Percentiles rank a stretch among this genome's conserved stretches.
Evolutionary conservation across 2,113 vertebrate genomes (phyloP).

Genomic region (Indicator maculatus): DNA sequence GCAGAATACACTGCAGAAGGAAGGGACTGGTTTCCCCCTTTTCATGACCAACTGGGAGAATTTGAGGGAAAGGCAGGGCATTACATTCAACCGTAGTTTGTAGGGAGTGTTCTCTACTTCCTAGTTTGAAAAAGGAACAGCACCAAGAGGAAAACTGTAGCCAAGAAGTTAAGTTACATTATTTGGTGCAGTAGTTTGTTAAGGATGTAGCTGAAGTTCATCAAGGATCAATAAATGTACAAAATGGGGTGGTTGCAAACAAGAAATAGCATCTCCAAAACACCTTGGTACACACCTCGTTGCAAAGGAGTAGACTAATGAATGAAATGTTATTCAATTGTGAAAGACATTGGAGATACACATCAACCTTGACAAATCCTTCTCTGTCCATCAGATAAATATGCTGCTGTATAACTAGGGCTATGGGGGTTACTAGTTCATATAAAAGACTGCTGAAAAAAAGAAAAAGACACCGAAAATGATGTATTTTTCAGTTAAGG

Average conservation of each 20-base stretch:
- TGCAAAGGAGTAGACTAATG: neutral
- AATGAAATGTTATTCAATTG: neutral
- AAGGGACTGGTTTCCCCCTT: neutral
- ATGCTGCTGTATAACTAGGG: neutral
- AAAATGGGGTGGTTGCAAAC: neutral
- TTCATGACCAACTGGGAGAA: neutral
- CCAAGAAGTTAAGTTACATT: neutral
- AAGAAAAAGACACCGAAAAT: neutral
- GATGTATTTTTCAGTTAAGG: neutral
- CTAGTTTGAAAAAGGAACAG: neutral
- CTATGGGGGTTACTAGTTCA: neutral
- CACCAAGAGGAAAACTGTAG: neutral
- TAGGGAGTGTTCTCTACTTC: neutral
- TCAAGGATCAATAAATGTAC: neutral
- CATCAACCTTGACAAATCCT: neutral
- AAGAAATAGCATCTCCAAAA: neutral
- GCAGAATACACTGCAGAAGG: constrained; percentile 45
- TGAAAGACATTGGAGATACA: neutral
- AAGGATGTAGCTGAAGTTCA: neutral
- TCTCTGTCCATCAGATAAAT: neutral
- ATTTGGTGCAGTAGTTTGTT: neutral
- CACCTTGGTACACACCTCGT: neutral
- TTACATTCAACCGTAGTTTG: neutral
- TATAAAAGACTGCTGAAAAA: neutral
- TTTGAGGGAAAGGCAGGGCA: neutral